Conservation (phyloP, 2,797 vertebrate species). For the Lophius americanus region DNA sequence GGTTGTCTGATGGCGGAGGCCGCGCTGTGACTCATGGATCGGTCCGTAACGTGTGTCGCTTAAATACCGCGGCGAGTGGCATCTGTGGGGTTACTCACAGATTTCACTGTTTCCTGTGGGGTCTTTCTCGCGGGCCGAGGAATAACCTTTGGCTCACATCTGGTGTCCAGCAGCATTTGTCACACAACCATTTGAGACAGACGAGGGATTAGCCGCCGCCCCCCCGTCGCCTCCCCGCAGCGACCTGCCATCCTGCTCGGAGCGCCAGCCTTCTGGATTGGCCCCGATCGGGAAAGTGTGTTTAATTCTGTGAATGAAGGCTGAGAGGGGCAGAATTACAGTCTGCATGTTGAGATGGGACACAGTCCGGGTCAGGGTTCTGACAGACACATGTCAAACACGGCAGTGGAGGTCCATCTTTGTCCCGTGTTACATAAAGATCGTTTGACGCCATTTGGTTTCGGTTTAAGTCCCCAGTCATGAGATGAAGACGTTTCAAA, state of each 20-base stretch:
- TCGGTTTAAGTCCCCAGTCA: too few relatives aligned
- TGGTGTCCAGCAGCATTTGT: too few relatives aligned
- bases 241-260: slow-evolving; percentile 20
- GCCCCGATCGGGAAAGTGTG: slow-evolving; percentile 20
- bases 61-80: too few relatives aligned
- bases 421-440: background rate
- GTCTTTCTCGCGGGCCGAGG: too few relatives aligned
- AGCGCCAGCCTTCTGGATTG: slow-evolving; percentile 28
- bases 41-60: too few relatives aligned
- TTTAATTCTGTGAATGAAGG: slow-evolving; percentile 32
- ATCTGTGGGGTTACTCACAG: too few relatives aligned
- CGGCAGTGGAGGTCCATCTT: background rate
- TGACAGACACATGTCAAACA: background rate
- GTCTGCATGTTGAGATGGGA: slow-evolving; percentile 19
- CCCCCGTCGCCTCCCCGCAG: background rate
- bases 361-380: background rate
- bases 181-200: background rate
- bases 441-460: too few relatives aligned
- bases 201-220: slow-evolving; percentile 21
- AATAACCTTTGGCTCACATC: too few relatives aligned
- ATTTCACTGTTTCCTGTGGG: too few relatives aligned
- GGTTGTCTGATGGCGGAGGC: too few relatives aligned
- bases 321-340: slow-evolving; percentile 21
- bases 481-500: too few relatives aligned
- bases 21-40: too few relatives aligned